Percentiles rank a stretch among this genome's conserved stretches.
These are phyloP conservation scores for Urophycis tenuis DNA, from an alignment of 2,797 vertebrate species.

Conservation along the genomic window DNA sequence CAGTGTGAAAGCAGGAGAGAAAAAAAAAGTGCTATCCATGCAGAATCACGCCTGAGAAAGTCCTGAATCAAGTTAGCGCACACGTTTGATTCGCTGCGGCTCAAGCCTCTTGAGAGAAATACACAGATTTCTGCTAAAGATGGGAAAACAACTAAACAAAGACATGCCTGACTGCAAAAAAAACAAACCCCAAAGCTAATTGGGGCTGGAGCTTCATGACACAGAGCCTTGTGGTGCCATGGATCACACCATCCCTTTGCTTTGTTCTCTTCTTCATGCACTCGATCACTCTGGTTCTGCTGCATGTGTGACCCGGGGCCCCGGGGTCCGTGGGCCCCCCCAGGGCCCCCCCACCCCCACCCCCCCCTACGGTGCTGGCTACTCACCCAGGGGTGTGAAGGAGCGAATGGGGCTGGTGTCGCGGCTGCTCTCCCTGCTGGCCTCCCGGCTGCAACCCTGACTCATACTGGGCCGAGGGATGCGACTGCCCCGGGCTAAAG, in stretches of 20 bases:
- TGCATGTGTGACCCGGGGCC: background rate
- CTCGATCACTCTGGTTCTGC: background rate
- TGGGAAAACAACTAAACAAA: background rate
- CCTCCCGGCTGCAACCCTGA: constrained; percentile 98
- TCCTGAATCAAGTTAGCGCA: constrained; percentile 5
- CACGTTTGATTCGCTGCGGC: background rate
- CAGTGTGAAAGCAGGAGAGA: constrained; percentile 29
- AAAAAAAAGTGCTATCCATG: constrained; percentile 36
- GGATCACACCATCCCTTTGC: background rate
- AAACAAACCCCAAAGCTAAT: background rate
- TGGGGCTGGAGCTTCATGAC: background rate
- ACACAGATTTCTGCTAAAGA: background rate
- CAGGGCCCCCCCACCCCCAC: too few species aligned
- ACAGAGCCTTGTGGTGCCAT: background rate
- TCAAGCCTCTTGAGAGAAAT: background rate
- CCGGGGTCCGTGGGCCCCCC: background rate
- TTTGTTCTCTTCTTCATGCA: background rate
- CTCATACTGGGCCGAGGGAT: constrained; percentile 99
- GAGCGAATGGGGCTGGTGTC: constrained; percentile 96
- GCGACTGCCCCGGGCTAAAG: constrained; percentile 93
- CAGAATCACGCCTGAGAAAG: constrained; percentile 19
- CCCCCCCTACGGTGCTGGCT: constrained; percentile 26
- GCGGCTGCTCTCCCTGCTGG: constrained; percentile 98
- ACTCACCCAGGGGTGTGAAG: constrained; percentile 95
- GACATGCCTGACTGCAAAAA: background rate